Conservation (phyloP, 2,113 vertebrate species). For the Actenoides lindsayi region DNA sequence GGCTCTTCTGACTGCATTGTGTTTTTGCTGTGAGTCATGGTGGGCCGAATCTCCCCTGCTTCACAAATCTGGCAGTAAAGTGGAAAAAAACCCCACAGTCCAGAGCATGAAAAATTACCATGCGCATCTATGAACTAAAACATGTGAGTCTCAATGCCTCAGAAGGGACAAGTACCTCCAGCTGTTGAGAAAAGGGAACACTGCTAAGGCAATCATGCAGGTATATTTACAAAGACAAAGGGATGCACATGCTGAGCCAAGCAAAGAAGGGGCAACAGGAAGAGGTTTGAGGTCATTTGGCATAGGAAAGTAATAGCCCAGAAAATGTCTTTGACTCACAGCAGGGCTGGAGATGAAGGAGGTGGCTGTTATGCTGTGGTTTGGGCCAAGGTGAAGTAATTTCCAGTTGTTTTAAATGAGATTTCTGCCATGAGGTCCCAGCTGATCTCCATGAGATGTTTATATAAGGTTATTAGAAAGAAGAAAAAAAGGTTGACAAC, state of each 20-base stretch:
- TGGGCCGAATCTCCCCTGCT: neutral
- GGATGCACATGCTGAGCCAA: neutral
- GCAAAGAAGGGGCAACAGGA: neutral
- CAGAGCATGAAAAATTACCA: neutral
- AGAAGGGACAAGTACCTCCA: neutral
- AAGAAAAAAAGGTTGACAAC: neutral
- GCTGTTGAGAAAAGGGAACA: neutral
- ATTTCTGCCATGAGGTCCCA: neutral
- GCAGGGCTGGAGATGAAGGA: neutral
- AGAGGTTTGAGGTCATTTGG: neutral
- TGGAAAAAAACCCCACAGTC: neutral
- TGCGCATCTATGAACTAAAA: neutral
- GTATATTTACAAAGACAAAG: neutral
- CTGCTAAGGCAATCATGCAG: neutral
- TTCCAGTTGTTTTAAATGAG: constrained; percentile 1
- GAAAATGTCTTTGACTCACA: constrained; percentile 27
- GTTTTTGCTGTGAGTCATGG: neutral
- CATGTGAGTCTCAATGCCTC: neutral
- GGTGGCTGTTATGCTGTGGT: neutral
- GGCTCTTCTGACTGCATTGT: neutral
- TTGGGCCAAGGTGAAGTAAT: neutral
- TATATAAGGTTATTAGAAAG: neutral
- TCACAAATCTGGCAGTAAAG: neutral
- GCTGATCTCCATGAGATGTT: neutral
- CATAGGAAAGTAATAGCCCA: neutral